phyloP scores from a whole-genome alignment of 1,140 invertebrate genomes.

The Solenopsis invicta region DNA sequence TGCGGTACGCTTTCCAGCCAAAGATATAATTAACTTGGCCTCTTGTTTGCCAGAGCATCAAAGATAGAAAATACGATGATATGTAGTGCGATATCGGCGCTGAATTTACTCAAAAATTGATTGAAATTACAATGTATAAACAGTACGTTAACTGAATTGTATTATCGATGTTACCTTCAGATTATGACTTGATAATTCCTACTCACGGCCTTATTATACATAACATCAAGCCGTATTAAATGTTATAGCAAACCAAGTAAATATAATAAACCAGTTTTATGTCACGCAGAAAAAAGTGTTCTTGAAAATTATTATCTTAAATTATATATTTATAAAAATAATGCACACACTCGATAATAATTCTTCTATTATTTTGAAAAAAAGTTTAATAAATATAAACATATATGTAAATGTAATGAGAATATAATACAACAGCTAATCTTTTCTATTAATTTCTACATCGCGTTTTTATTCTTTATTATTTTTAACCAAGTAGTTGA shows the following conservation, averaged over 20 bases:
- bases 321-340: background rate
- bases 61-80: background rate
- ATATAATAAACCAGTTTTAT: slow-evolving; percentile 2
- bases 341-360: background rate
- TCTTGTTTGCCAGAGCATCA: slow-evolving; percentile 9
- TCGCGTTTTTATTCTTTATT: too few relatives aligned
- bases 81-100: background rate
- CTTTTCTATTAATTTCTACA: background rate
- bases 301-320: background rate
- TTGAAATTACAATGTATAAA: slow-evolving; percentile 29
- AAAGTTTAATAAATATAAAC: too few relatives aligned
- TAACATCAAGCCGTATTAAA: background rate
- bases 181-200: background rate
- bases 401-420: too few relatives aligned
- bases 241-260: background rate
- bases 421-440: background rate
- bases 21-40: slow-evolving; percentile 52
- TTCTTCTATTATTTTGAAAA: background rate
- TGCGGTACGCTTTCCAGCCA: background rate
- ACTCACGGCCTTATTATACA: background rate
- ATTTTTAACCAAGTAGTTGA: background rate
- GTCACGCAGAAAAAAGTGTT: background rate
- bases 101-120: background rate
- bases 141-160: background rate
- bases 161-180: slow-evolving; percentile 38